Conservation (phyloP, 2,888 invertebrate species). For the Aporophyla lueneburgensis region DNA sequence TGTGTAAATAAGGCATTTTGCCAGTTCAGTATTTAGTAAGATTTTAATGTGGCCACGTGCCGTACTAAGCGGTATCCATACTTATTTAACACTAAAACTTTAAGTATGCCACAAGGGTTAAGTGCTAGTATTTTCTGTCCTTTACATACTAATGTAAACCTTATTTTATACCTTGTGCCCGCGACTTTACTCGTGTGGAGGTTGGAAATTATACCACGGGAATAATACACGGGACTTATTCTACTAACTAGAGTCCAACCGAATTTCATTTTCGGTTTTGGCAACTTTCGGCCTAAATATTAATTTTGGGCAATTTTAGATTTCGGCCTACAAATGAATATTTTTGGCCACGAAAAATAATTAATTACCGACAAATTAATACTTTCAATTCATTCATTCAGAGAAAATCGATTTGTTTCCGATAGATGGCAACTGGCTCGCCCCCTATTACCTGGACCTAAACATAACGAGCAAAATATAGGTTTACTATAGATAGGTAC, state of each 20-base stretch:
- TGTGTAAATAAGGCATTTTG: background rate
- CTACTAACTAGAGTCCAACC: background rate
- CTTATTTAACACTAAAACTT: constrained; percentile 10
- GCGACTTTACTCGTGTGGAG: too few relatives aligned
- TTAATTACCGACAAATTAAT: background rate
- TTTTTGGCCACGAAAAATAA: background rate
- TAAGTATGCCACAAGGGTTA: constrained; percentile 23
- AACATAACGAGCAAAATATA: too few relatives aligned
- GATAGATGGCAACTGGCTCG: too few relatives aligned
- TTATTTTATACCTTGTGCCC: background rate
- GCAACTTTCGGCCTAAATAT: too few relatives aligned
- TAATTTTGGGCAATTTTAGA: too few relatives aligned
- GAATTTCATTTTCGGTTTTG: background rate
- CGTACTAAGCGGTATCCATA: background rate
- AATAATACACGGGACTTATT: background rate
- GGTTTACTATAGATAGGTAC: too few relatives aligned
- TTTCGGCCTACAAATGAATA: too few relatives aligned
- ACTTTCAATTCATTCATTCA: background rate
- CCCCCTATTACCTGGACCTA: too few relatives aligned
- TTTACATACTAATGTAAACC: constrained; percentile 17
- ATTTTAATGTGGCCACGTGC: constrained; percentile 18
- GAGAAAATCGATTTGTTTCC: background rate
- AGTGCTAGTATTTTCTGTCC: background rate
- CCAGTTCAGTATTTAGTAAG: background rate
- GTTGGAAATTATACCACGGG: background rate